Percentiles rank a stretch among this genome's conserved stretches.
Conservation (phyloP, 2,888 invertebrate genomes). For the Alloscopus bannaensis region DNA sequence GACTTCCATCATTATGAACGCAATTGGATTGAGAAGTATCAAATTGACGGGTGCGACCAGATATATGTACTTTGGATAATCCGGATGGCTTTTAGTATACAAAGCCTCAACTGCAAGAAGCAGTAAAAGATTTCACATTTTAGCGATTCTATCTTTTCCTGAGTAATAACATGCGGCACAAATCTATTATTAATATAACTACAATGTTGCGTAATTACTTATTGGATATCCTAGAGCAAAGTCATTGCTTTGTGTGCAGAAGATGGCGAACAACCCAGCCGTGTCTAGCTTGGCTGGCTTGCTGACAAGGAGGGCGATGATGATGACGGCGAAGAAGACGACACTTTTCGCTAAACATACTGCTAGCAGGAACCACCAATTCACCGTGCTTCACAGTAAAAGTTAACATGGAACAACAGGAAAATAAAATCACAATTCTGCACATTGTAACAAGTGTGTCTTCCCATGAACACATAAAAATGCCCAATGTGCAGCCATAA, state of each 20-base stretch:
- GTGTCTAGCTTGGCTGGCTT: slow-evolving; percentile 87
- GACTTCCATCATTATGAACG: slow-evolving; percentile 92
- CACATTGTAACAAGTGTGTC: too few species aligned
- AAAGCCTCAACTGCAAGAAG: slow-evolving; percentile 85
- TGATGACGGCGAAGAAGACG: slow-evolving; percentile 87
- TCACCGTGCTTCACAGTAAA: slow-evolving; percentile 79
- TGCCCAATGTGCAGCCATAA: too few species aligned
- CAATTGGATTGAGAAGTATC: slow-evolving; percentile 93
- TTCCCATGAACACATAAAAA: too few species aligned
- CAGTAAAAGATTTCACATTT: too few species aligned
- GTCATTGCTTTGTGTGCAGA: slow-evolving; percentile 97
- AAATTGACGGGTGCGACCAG: slow-evolving; percentile 95
- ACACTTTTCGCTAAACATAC: slow-evolving; percentile 90
- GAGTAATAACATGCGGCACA: slow-evolving; percentile 1
- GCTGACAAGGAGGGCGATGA: slow-evolving; percentile 84
- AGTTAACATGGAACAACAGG: slow-evolving; percentile 11
- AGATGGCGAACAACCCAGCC: slow-evolving; percentile 94
- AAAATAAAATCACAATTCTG: too few species aligned
- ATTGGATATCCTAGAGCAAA: slow-evolving; percentile 98
- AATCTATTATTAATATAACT: slow-evolving; percentile 8
- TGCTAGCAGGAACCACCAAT: slow-evolving; percentile 93
- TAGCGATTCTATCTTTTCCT: too few species aligned
- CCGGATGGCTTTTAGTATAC: slow-evolving; percentile 89
- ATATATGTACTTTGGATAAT: slow-evolving; percentile 93
- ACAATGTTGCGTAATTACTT: slow-evolving; percentile 78